phyloP scores from a whole-genome alignment of 2,113 vertebrate species.

The Rhizomys pruinosus region DNA sequence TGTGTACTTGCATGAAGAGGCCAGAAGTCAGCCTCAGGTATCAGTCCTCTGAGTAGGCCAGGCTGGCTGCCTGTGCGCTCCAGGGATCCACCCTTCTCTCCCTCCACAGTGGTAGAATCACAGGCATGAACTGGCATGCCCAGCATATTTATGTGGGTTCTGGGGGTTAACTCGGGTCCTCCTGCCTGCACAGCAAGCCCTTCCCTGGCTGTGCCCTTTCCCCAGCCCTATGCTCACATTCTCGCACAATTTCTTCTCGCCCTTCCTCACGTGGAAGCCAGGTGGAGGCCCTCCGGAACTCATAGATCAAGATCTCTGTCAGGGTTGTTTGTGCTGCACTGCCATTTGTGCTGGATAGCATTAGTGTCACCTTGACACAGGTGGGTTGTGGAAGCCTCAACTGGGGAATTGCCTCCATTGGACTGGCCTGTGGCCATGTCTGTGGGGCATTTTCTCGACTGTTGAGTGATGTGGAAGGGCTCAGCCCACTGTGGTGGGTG shows the following conservation, averaged over 20 bases:
- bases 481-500: no score
- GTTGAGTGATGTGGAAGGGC: no score
- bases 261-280: neutral
- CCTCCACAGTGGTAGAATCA: neutral
- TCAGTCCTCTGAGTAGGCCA: neutral
- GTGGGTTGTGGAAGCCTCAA: no score
- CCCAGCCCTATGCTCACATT: neutral
- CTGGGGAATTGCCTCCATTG: no score
- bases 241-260: neutral
- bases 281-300: neutral
- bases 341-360: no score
- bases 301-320: slow-evolving; percentile 30
- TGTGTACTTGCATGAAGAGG: no score
- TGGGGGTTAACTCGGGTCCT: neutral
- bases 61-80: neutral
- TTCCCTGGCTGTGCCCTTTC: no score
- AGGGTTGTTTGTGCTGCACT: slow-evolving; percentile 39
- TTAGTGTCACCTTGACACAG: no score
- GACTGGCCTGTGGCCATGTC: no score
- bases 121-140: neutral
- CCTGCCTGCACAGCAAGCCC: neutral
- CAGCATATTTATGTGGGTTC: neutral
- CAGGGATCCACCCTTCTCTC: neutral
- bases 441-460: no score
- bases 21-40: no score